Conservation (phyloP, 2,113 vertebrate species). For the Arizona elegans region DNA sequence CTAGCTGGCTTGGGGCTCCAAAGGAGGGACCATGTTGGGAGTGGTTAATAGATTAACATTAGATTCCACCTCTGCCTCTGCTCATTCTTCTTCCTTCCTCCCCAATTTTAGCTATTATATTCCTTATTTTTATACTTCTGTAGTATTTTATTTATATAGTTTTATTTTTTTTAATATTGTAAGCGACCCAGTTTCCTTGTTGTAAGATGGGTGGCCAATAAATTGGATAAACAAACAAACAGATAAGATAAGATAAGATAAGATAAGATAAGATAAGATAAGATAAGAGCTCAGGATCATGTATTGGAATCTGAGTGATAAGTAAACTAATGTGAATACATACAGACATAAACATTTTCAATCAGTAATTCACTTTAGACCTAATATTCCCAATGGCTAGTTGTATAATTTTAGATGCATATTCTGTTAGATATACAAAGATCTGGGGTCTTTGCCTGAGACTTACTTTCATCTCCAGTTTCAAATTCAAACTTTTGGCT, state of each 20-base stretch:
- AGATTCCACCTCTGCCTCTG: too few species aligned
- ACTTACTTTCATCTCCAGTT: slow-evolving; percentile 94
- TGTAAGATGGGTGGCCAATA: background rate
- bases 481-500: slow-evolving; percentile 91
- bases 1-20: too few species aligned
- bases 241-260: too few species aligned
- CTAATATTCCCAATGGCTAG: slow-evolving; percentile 5
- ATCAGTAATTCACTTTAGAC: background rate
- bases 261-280: too few species aligned
- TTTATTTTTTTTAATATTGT: too few species aligned
- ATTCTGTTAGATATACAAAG: background rate
- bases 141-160: too few species aligned
- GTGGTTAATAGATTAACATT: too few species aligned
- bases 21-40: too few species aligned
- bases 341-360: slow-evolving; percentile 4
- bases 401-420: slow-evolving; percentile 21
- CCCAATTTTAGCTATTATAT: too few species aligned
- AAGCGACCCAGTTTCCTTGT: background rate
- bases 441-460: slow-evolving; percentile 25
- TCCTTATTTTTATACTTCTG: too few species aligned
- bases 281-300: background rate
- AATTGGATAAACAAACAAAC: background rate
- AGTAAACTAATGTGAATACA: background rate
- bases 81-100: too few species aligned
- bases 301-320: background rate